Conservation (phyloP, 2,888 invertebrate species). For the Lasioglossum oenotherae region DNA sequence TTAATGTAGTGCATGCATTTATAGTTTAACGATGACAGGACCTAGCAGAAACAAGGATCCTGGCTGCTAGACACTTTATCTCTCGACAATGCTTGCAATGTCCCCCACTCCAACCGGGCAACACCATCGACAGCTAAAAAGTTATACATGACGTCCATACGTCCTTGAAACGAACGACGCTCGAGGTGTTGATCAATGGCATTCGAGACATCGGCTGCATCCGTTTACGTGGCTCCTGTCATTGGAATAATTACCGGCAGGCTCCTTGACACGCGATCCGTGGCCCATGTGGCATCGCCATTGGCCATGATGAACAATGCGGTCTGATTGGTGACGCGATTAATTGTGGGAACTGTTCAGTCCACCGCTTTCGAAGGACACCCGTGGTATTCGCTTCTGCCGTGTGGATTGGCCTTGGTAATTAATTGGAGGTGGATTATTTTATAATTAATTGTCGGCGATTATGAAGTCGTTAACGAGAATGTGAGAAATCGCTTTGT, state of each 20-base stretch:
- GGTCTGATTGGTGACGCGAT: conserved; percentile 45
- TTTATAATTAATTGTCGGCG: conserved; percentile 28
- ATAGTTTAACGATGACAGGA: background rate
- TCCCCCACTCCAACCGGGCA: conserved; percentile 7
- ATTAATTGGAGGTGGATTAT: conserved; percentile 23
- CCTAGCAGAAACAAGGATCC: background rate
- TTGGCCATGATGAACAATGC: conserved; percentile 37
- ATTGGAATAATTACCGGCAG: conserved; percentile 46
- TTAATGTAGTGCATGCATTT: too few species aligned
- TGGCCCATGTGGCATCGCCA: conserved; percentile 33
- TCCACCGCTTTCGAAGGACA: background rate
- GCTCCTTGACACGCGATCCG: conserved; percentile 49
- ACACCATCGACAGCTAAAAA: background rate
- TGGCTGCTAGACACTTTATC: background rate
- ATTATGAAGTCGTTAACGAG: conserved; percentile 5
- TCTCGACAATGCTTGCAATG: background rate
- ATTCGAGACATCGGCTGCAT: conserved; percentile 52
- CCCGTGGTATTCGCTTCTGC: background rate
- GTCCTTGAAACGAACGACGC: conserved; percentile 32
- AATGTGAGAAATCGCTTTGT: conserved; percentile 8
- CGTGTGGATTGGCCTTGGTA: conserved; percentile 17
- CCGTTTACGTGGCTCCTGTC: conserved; percentile 44
- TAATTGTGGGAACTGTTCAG: conserved; percentile 42
- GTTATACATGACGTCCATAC: conserved; percentile 20
- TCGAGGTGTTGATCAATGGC: conserved; percentile 43